Evolutionary conservation across 2,888 invertebrate genomes (phyloP).

Genomic region (Tanypteryx hageni): DNA sequence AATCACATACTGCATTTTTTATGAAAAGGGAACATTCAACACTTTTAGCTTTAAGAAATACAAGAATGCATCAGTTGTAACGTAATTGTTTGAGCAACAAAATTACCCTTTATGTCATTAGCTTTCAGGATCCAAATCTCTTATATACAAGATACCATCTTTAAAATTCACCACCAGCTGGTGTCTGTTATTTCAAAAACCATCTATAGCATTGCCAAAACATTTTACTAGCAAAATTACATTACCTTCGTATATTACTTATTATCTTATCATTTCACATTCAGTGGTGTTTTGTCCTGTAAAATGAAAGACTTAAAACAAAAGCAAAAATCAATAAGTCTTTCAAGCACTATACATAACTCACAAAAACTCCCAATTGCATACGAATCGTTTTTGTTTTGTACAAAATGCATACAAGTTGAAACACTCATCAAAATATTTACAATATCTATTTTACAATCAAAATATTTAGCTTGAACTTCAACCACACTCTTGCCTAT

Average conservation of each 20-base stretch:
- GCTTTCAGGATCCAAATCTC: constrained; percentile 58
- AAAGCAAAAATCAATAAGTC: constrained; percentile 45
- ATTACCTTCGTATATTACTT: constrained; percentile 40
- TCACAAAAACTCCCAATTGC: constrained; percentile 55
- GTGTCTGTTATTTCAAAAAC: constrained; percentile 27
- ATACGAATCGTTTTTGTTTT: constrained; percentile 67
- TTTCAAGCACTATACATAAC: constrained; percentile 59
- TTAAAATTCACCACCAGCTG: constrained; percentile 12
- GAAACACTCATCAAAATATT: constrained; percentile 68
- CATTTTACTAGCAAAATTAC: constrained; percentile 47
- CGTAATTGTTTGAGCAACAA: constrained; percentile 60
- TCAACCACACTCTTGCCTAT: constrained; percentile 63
- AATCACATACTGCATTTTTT: constrained; percentile 57
- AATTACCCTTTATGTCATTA: constrained; percentile 59
- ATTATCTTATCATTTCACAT: constrained; percentile 56
- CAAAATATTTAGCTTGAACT: constrained; percentile 64
- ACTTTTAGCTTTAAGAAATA: constrained; percentile 56
- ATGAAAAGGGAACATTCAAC: constrained; percentile 49
- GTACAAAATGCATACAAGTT: constrained; percentile 67
- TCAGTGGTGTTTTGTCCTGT: constrained; percentile 61
- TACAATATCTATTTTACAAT: constrained; percentile 66
- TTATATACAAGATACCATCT: constrained; percentile 40
- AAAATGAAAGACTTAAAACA: constrained; percentile 51
- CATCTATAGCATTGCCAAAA: constrained; percentile 45
- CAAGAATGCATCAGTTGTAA: constrained; percentile 56